Evolutionary conservation across 1,140 invertebrate species (phyloP), one percentile per base, ranked within the genome.

Genomic region (Neodiprion fabricii): DNA sequence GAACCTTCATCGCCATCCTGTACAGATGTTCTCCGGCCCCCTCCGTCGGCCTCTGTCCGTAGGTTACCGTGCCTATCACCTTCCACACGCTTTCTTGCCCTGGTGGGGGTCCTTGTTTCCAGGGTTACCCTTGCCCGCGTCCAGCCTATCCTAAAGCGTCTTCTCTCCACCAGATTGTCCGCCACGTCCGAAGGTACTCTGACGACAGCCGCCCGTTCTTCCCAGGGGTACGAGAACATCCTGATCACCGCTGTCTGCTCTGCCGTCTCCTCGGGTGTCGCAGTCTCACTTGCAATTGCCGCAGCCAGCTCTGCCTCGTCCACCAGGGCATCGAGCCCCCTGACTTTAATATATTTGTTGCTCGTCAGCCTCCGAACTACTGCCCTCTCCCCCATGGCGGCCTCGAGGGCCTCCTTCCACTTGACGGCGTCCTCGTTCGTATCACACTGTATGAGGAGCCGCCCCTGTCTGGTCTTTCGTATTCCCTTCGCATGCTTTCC

Each of bases 241-340:
- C 10, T 10, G 81, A 74, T 14, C 81, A 53, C 9, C 9, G 50
- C 40, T 40, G 76, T 75, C 0, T 72, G 74, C 10, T 81, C 78
- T 7, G 81, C 72, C 1, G 72, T 48, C 28, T 79, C 78, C 80
- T 79, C 83, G 80, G 83, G 84, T 72, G 83, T 79, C n/a, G 76
- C 77, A 7, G 75, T 9, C 11, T 74, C 48, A 17, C 69, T 67
- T 12, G 48, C 40, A 17, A 17, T 17, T 17, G 17, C 17, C 17
- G 17, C 17, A 17, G 17, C 17, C 17, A 17, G 17, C 17, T 17
- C 17, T 17, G 17, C 17, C 17, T 17, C 17, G 17, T 17, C 17
- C 50, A 14, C 50, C 50, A 53, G 50, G 50, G 50, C 50, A 14
- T 53, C 50, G 9, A 53, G 14, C 50, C 50, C 14, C 17, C 17